phyloP scores from a whole-genome alignment of 2,113 vertebrate species.

The Grammomys dolichurus region DNA sequence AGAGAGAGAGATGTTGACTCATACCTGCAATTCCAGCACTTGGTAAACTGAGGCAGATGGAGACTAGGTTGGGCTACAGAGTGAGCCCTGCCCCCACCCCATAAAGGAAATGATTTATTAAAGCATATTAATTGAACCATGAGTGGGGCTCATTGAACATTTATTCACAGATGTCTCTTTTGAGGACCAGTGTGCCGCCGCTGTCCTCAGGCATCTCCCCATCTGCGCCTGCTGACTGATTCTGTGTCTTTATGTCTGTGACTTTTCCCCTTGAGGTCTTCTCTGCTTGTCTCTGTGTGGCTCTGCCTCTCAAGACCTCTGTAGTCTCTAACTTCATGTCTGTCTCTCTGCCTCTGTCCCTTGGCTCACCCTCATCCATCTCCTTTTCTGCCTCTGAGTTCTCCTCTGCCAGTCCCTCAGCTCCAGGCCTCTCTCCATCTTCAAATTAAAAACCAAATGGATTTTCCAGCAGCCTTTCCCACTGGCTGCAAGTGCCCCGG shows the following conservation, averaged over 20 bases:
- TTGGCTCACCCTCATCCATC: background rate
- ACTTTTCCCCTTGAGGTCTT: background rate
- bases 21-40: background rate
- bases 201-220: no score
- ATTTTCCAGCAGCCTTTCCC: slow-evolving; percentile 73
- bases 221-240: background rate
- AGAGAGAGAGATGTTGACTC: background rate
- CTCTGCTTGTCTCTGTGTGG: background rate
- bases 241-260: slow-evolving; percentile 36
- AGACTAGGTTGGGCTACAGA: background rate
- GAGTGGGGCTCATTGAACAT: background rate
- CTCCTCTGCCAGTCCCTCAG: background rate
- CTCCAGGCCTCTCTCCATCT: slow-evolving; percentile 67
- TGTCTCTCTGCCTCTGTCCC: background rate
- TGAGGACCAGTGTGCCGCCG: background rate
- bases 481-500: no score
- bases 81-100: background rate
- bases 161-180: background rate
- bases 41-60: background rate
- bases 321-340: background rate
- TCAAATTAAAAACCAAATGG: slow-evolving; percentile 80
- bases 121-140: background rate
- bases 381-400: background rate
- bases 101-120: background rate
- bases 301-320: background rate